Conservation (phyloP, 1,140 invertebrate genomes). For the Hylyphantes graminicola region DNA sequence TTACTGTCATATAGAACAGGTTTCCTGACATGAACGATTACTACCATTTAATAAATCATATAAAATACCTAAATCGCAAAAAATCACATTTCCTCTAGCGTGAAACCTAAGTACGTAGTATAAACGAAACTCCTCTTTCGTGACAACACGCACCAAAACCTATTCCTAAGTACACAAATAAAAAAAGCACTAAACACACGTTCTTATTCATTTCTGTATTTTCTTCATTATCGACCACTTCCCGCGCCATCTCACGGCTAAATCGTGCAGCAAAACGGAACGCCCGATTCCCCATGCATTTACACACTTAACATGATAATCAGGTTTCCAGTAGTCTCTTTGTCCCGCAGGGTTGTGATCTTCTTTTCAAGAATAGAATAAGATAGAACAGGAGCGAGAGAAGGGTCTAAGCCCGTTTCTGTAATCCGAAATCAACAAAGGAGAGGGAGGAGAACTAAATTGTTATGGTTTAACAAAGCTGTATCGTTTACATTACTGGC, state of each 20-base stretch:
- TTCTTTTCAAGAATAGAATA: constrained; percentile 5
- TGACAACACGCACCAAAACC: too few species aligned
- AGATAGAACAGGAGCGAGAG: neutral
- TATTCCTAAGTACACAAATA: too few species aligned
- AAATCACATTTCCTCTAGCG: too few species aligned
- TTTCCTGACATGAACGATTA: too few species aligned
- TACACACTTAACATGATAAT: constrained; percentile 41
- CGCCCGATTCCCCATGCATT: neutral
- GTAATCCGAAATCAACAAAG: constrained; percentile 49
- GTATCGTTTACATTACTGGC: too few species aligned
- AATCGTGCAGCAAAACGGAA: constrained; percentile 25
- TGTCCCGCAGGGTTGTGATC: neutral
- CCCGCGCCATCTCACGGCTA: constrained; percentile 27
- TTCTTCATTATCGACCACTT: constrained; percentile 33
- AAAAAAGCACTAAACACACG: neutral
- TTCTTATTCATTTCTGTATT: constrained; percentile 16
- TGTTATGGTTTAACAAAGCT: too few species aligned
- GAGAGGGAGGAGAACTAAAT: neutral
- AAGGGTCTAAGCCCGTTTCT: neutral
- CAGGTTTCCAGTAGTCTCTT: constrained; percentile 3
- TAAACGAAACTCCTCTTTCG: too few species aligned
- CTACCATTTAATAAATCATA: too few species aligned
- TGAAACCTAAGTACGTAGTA: too few species aligned
- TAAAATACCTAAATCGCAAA: too few species aligned
- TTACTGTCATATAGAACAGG: too few species aligned